Conservation (phyloP, 2,797 vertebrate species). For the Cygnus olor region DNA sequence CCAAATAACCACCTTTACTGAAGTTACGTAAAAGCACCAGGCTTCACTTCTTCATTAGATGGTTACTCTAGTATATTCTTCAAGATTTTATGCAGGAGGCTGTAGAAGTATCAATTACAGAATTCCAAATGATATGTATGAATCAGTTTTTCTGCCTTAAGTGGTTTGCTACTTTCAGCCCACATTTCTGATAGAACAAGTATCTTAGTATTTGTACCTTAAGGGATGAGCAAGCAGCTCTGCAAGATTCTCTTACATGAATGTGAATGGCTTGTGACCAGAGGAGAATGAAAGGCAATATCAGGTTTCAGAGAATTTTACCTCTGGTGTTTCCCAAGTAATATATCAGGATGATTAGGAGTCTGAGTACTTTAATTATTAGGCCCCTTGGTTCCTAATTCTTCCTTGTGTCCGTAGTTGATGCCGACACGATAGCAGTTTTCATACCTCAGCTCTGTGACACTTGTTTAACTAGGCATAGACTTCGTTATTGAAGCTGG, state of each 20-base stretch:
- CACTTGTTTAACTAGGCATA: constrained; percentile 47
- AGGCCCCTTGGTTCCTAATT: neutral
- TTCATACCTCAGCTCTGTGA: constrained; percentile 11
- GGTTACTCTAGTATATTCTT: neutral
- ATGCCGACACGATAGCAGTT: neutral
- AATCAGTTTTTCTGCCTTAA: neutral
- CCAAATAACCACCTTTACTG: neutral
- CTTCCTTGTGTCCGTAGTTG: neutral
- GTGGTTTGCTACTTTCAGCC: neutral
- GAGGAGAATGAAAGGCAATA: neutral
- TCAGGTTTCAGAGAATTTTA: neutral
- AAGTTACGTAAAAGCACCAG: neutral
- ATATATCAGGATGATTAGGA: neutral
- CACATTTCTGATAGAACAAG: fast-evolving
- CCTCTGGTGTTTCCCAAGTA: neutral
- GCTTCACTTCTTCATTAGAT: neutral
- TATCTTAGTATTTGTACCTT: neutral
- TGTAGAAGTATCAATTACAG: neutral
- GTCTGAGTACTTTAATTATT: neutral
- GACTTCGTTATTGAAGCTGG: constrained; percentile 35
- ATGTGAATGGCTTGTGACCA: neutral
- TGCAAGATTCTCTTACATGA: neutral
- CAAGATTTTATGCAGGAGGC: neutral
- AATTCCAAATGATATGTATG: too few relatives aligned
- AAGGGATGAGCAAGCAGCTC: neutral